phyloP scores from a whole-genome alignment of 2,888 invertebrate genomes.

The Phaonia tiefii region DNA sequence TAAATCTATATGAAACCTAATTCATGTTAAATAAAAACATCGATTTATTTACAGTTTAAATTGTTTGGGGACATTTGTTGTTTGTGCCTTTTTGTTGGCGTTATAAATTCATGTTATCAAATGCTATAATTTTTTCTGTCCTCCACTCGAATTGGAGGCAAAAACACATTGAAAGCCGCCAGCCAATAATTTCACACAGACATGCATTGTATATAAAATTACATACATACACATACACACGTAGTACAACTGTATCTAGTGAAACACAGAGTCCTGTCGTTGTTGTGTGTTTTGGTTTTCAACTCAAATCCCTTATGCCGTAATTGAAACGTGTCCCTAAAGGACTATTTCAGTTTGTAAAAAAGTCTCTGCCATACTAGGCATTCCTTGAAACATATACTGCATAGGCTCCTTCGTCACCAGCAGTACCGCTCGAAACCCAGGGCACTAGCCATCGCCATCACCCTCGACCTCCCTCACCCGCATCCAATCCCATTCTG shows the following conservation, averaged over 20 bases:
- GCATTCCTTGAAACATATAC: conserved; percentile 21
- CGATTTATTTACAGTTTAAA: conserved; percentile 56
- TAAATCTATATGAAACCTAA: conserved; percentile 38
- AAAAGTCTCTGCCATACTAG: conserved; percentile 34
- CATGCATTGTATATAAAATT: too few relatives aligned
- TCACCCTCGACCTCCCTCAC: neutral
- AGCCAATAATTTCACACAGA: conserved; percentile 46
- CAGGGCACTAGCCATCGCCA: too few relatives aligned
- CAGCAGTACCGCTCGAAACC: neutral
- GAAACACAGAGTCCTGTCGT: conserved; percentile 25
- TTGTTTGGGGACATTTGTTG: conserved; percentile 41
- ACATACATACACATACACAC: neutral
- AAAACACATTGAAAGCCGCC: conserved; percentile 48
- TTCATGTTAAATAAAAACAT: conserved; percentile 51
- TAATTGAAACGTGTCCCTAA: conserved; percentile 67
- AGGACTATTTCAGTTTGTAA: conserved; percentile 62
- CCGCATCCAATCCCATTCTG: neutral
- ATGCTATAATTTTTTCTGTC: conserved; percentile 49
- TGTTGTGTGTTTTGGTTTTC: conserved; percentile 44
- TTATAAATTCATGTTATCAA: conserved; percentile 58
- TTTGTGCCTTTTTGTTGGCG: conserved; percentile 41
- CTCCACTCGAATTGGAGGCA: conserved; percentile 21
- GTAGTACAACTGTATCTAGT: too few relatives aligned
- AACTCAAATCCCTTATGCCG: conserved; percentile 61
- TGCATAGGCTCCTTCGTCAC: neutral